Conservation (phyloP, 2,113 vertebrate genomes). For the Megaceryle torquata region DNA sequence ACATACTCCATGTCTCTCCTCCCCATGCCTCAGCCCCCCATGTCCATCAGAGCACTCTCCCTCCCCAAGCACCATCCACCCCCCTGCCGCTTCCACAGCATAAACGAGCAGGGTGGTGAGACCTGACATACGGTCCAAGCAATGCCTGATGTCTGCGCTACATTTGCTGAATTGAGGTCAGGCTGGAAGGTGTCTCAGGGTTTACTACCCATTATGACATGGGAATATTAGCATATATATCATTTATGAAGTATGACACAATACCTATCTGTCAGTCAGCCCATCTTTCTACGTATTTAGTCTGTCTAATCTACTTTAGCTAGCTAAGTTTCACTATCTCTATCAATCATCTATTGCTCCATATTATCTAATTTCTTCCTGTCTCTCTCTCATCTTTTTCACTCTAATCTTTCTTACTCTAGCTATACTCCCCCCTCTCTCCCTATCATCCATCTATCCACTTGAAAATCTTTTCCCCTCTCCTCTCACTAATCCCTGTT, state of each 20-base stretch:
- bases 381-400: conserved; percentile 65
- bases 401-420: conserved; percentile 64
- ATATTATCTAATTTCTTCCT: conserved; percentile 56
- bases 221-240: conserved; percentile 70
- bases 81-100: neutral
- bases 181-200: conserved; percentile 68
- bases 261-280: conserved; percentile 71
- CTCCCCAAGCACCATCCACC: neutral
- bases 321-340: conserved; percentile 67
- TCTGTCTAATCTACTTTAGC: conserved; percentile 64
- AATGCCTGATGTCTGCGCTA: conserved; percentile 62
- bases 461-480: conserved; percentile 20
- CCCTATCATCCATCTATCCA: conserved; percentile 66
- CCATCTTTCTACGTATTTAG: conserved; percentile 65
- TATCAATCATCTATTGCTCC: conserved; percentile 67
- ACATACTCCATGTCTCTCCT: conserved; percentile 7
- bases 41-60: conserved; percentile 19
- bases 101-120: neutral
- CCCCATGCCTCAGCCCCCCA: neutral
- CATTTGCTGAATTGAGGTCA: conserved; percentile 67
- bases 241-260: conserved; percentile 68
- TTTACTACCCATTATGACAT: conserved; percentile 68
- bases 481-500: conserved; percentile 59
- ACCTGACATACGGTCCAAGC: conserved; percentile 60
- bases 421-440: conserved; percentile 64